These are phyloP conservation scores for Okapia johnstoni DNA, from an alignment of 2,113 vertebrate species.

Conservation along the genomic window DNA sequence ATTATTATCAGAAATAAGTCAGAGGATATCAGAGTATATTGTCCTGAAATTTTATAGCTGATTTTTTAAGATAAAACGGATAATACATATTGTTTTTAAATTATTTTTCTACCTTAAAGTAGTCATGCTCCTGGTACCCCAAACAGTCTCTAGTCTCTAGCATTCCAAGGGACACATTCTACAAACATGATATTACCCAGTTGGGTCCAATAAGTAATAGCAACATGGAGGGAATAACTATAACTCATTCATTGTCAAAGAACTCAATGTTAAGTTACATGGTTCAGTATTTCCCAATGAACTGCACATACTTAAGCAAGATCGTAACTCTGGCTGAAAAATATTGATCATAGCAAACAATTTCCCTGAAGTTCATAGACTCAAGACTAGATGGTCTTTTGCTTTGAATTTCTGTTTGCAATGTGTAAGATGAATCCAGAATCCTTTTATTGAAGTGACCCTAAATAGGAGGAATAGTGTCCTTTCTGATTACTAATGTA, in stretches of 20 bases:
- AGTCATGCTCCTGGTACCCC: not conserved
- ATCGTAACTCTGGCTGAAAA: constrained; percentile 20
- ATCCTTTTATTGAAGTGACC: not conserved
- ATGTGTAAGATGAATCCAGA: not conserved
- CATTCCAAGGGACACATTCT: not conserved
- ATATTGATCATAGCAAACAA: constrained; percentile 33
- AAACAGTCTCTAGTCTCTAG: not conserved
- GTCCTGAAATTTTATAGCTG: not conserved
- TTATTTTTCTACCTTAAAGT: not conserved
- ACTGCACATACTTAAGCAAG: no score
- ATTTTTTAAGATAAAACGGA: not conserved
- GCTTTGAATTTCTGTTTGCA: not conserved
- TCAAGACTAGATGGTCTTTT: not conserved
- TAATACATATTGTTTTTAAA: not conserved
- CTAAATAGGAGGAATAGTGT: not conserved
- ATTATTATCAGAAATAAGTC: not conserved
- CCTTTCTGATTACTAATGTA: not conserved
- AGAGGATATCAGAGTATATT: not conserved
- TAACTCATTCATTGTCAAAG: not conserved
- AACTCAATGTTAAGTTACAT: not conserved
- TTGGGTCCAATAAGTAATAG: not conserved
- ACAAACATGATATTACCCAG: not conserved
- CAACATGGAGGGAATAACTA: not conserved
- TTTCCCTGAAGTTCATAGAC: constrained; percentile 35
- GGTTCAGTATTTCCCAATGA: not conserved